Percentiles rank a stretch among this genome's conserved stretches.
Evolutionary conservation across 1,140 invertebrate species (phyloP).

Genomic region (Protaetia brevitarsis): DNA sequence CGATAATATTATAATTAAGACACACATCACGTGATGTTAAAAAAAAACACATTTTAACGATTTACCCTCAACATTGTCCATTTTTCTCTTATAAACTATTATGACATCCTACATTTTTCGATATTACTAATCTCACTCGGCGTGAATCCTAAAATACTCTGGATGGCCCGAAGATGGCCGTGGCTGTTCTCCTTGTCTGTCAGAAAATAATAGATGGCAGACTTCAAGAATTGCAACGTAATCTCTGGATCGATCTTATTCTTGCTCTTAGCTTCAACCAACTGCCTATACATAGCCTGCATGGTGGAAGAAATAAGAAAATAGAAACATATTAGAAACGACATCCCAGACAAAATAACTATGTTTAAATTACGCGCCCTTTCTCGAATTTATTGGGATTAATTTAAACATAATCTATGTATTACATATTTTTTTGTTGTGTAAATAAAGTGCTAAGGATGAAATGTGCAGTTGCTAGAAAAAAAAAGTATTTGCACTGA

Average conservation of each 20-base stretch:
- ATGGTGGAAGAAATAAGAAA: constrained; percentile 36
- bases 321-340: too few relatives aligned
- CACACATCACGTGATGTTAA: too few relatives aligned
- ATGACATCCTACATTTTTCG: constrained; percentile 57
- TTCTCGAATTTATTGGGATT: too few relatives aligned
- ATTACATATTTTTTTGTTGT: too few relatives aligned
- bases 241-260: constrained; percentile 77
- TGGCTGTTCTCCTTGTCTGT: constrained; percentile 82
- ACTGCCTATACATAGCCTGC: constrained; percentile 78
- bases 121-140: constrained; percentile 73
- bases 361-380: too few relatives aligned
- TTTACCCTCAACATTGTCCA: constrained; percentile 21
- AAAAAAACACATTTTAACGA: background rate
- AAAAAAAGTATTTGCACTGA: too few relatives aligned
- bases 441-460: too few relatives aligned
- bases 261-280: constrained; percentile 69
- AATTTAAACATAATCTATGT: too few relatives aligned
- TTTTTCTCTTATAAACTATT: constrained; percentile 7
- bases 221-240: constrained; percentile 83
- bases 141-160: constrained; percentile 79
- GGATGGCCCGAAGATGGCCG: constrained; percentile 79
- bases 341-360: too few relatives aligned
- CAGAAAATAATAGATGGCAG: constrained; percentile 85
- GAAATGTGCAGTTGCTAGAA: too few relatives aligned
- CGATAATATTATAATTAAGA: too few relatives aligned